Evolutionary conservation across 1,140 invertebrate genomes (phyloP).

Genomic region (Aradophagus sp.): DNA sequence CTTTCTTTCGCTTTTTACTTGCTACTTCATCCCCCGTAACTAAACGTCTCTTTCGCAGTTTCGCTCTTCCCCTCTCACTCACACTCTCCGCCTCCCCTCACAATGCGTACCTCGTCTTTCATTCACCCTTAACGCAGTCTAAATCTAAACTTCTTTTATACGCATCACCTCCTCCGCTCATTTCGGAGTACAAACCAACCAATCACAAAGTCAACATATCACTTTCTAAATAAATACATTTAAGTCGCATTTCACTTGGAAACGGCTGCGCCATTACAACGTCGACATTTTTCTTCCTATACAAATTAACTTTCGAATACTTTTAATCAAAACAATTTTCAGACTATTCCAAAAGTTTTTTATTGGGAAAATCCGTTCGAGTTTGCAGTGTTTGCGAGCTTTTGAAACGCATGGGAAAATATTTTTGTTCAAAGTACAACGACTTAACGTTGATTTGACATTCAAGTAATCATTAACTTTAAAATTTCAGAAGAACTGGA

Average conservation of each 20-base stretch:
- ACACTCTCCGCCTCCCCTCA: constrained; percentile 1
- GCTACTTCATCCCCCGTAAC: constrained; percentile 54
- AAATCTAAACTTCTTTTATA: constrained; percentile 55
- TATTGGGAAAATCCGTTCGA: too few relatives aligned
- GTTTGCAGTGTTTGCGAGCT: too few relatives aligned
- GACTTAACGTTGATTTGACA: too few relatives aligned
- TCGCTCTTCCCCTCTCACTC: constrained; percentile 32
- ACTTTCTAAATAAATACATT: constrained; percentile 50
- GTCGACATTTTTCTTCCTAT: constrained; percentile 5
- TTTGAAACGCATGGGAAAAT: too few relatives aligned
- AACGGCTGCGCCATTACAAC: not conserved
- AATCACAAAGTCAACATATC: constrained; percentile 56
- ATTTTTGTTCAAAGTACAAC: too few relatives aligned
- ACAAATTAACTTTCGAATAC: too few relatives aligned
- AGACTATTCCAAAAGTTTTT: too few relatives aligned
- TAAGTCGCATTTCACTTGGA: constrained; percentile 9
- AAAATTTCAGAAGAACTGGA: too few relatives aligned
- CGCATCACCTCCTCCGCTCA: constrained; percentile 41
- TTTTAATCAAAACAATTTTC: too few relatives aligned
- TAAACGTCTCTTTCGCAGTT: constrained; percentile 59
- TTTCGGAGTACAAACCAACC: constrained; percentile 53
- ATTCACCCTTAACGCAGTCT: constrained; percentile 46
- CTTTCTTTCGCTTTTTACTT: constrained; percentile 55
- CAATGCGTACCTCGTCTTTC: constrained; percentile 26
- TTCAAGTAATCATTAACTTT: too few relatives aligned